Evolutionary conservation across 2,888 invertebrate species (phyloP).

Genomic region (Brenthis ino): DNA sequence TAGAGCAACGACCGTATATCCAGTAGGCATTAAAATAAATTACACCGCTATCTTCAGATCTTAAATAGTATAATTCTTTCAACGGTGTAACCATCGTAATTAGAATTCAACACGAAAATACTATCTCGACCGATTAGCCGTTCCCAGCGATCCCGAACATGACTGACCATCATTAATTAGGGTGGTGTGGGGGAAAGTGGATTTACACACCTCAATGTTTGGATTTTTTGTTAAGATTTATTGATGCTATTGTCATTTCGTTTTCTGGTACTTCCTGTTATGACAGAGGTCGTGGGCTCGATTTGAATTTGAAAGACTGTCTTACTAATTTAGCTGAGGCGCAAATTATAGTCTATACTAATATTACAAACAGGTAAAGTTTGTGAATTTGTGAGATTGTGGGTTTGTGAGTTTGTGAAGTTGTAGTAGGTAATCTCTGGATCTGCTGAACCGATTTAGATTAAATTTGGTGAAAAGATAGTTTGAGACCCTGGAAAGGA

Average conservation of each 20-base stretch:
- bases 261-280: no score
- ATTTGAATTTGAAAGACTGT: no score
- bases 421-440: no score
- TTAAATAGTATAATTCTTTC: constrained; percentile 52
- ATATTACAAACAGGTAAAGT: no score
- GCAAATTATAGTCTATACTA: no score
- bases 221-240: constrained; percentile 1
- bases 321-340: no score
- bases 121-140: constrained; percentile 52
- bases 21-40: constrained; percentile 43
- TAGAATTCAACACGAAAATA: constrained; percentile 52
- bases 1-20: constrained; percentile 41
- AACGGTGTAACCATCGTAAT: constrained; percentile 47
- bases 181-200: constrained; percentile 32
- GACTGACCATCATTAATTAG: constrained; percentile 60
- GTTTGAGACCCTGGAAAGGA: no score
- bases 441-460: no score
- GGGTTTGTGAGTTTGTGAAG: no score
- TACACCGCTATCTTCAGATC: constrained; percentile 41
- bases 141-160: constrained; percentile 62
- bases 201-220: constrained; percentile 4
- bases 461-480: no score
- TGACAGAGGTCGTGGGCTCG: no score
- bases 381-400: no score
- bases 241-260: not conserved